Conservation (phyloP, 2,113 vertebrate genomes). For the Himantopus leucocephalus region DNA sequence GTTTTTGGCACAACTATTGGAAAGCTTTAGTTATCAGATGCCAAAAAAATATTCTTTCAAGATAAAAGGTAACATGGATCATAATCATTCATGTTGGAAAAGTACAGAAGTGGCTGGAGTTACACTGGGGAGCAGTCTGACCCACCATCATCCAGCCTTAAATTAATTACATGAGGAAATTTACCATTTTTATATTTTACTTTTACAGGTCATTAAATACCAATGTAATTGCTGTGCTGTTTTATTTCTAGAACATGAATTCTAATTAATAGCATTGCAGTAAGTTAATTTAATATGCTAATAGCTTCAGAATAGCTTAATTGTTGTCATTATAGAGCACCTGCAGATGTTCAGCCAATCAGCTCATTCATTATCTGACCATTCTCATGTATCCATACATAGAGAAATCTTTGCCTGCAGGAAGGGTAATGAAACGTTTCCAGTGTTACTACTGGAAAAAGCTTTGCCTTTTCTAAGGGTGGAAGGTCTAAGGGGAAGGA, state of each 20-base stretch:
- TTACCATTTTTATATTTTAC: conserved; percentile 27
- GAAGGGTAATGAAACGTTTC: not conserved
- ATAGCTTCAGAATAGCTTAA: conserved; percentile 65
- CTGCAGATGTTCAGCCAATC: conserved; percentile 50
- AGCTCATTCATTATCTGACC: conserved; percentile 29
- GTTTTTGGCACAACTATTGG: not conserved
- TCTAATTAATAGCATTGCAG: conserved; percentile 53
- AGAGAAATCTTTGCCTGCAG: not conserved
- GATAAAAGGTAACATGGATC: not conserved
- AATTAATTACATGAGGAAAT: conserved; percentile 38
- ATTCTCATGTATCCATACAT: not conserved
- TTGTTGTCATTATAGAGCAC: conserved; percentile 61
- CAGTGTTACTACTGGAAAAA: not conserved
- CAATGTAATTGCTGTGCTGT: conserved; percentile 22
- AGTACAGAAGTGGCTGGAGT: not conserved
- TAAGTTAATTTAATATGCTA: conserved; percentile 57
- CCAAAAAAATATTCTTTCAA: not conserved
- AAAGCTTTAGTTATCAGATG: not conserved
- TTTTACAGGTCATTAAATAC: conserved; percentile 44
- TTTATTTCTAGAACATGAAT: conserved; percentile 42
- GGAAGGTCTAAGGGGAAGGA: not conserved
- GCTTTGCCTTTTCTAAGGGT: not conserved
- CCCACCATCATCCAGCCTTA: not conserved
- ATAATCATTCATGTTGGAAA: not conserved
- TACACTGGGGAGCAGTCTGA: not conserved